phyloP scores from a whole-genome alignment of 1,140 invertebrate genomes.

The Parapsyche elsis region DNA sequence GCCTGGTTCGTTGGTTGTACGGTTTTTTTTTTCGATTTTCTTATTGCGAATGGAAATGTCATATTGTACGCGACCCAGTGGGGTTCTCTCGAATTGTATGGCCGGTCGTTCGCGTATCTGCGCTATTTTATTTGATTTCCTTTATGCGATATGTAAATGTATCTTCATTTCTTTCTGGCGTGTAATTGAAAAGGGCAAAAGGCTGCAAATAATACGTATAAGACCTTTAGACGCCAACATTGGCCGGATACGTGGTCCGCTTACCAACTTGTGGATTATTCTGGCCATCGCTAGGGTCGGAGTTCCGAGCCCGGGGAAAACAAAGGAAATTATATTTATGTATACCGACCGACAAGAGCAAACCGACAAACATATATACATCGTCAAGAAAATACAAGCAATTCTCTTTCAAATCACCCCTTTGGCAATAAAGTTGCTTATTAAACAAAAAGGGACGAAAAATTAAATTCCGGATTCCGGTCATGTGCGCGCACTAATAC shows the following conservation, averaged over 20 bases:
- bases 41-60: no score
- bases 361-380: neutral
- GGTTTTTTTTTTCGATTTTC: no score
- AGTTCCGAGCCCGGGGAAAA: neutral
- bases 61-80: neutral
- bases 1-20: neutral
- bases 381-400: conserved; percentile 16
- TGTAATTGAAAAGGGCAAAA: conserved; percentile 47
- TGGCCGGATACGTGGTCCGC: conserved; percentile 36
- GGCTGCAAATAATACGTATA: conserved; percentile 46
- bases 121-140: conserved; percentile 21
- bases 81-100: neutral
- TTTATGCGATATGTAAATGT: conserved; percentile 15
- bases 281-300: conserved; percentile 10
- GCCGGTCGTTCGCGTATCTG: neutral
- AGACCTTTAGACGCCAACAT: conserved; percentile 46
- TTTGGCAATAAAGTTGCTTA: conserved; percentile 26
- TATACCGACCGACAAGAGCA: neutral
- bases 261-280: conserved; percentile 46
- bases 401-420: conserved; percentile 23
- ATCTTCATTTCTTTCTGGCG: conserved; percentile 32
- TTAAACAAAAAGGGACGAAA: conserved; percentile 31
- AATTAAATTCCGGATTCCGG: conserved; percentile 25
- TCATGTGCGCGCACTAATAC: conserved; percentile 35
- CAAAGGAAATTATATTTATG: conserved; percentile 31